Conservation (phyloP, 1,140 invertebrate genomes). For the Mercenaria mercenaria region DNA sequence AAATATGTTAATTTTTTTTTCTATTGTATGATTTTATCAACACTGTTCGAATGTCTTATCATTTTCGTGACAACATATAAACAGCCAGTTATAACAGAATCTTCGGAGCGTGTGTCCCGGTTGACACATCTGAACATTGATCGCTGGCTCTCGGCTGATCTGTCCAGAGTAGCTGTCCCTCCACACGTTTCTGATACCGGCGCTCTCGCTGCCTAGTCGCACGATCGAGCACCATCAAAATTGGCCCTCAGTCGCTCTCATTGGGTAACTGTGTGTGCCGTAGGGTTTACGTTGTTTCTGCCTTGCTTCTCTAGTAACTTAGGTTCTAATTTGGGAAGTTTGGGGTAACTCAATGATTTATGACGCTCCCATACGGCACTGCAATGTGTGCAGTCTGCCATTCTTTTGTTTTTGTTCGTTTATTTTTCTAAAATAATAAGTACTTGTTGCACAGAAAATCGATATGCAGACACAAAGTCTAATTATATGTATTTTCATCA, state of each 20-base stretch:
- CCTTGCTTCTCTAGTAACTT: slow-evolving; percentile 42
- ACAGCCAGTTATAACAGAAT: not conserved
- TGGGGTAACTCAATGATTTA: slow-evolving; percentile 60
- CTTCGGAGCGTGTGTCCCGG: slow-evolving; percentile 47
- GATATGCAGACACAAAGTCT: no score
- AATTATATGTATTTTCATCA: no score
- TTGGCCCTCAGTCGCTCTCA: no score
- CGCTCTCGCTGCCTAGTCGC: slow-evolving; percentile 38
- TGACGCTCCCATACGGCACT: slow-evolving; percentile 61
- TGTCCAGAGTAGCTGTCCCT: no score
- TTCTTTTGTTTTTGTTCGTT: slow-evolving; percentile 28
- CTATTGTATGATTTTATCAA: not conserved
- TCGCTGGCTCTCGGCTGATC: no score
- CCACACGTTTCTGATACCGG: slow-evolving; percentile 48
- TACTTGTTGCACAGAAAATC: no score
- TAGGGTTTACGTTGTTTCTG: no score
- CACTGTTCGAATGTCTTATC: not conserved
- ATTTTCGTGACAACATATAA: not conserved
- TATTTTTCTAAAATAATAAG: no score
- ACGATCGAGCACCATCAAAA: no score
- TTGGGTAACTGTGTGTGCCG: no score
- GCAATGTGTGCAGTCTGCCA: slow-evolving; percentile 63
- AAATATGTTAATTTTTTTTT: not conserved
- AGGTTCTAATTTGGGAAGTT: slow-evolving; percentile 57
- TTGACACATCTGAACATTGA: no score